Base-by-base conservation (phyloP, 2,888 invertebrate species). In the Tubulanus polymorphus region DNA sequence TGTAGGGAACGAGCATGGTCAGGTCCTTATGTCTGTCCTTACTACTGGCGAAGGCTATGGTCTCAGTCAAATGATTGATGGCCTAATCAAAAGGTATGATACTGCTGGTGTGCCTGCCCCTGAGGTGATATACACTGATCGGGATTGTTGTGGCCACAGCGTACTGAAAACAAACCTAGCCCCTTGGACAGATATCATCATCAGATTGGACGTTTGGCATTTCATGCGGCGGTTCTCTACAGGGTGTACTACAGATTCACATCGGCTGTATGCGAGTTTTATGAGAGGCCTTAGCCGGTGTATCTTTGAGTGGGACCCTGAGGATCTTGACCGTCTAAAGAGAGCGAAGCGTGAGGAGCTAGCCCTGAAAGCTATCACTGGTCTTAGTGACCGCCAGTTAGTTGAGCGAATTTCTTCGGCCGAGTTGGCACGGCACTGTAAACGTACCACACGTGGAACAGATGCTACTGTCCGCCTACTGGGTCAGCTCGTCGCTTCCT, bases 191-290 rank as follows among this genome's bases (percentile, higher is more conserved):
- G n/a, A n/a, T n/a, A n/a, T n/a, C n/a, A n/a, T n/a, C n/a, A n/a
- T n/a, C n/a, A n/a, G 62, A 2, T 53, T 67, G 8, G 68, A 64
- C 53, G 60, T 66, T 8, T 65, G 65, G 62, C 66, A 68, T 45
- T 65, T 65, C 53, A 65, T 66, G 63, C 49, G 62, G 3, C 29
- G 66, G 10, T 49, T 65, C n/a, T 28, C 66, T 0, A 8, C 46
- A 6, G 53, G 54, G 10, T 56, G 55, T 37, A 52, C 61, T 8
- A 62, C 64, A 2, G 64, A 65, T n/a, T 25, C 63, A 8, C 64
- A 64, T 37, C 61, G 48, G 29, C 60, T 65, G 51, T 66, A 65
- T 41, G 55, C 53, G 1, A 23, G 51, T 18, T 65, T 65, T 52
- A 66, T 65, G 65, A 26, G 35, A 10, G 51, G 55, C 8, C 56